Evolutionary conservation across 2,888 invertebrate genomes (phyloP), one percentile per base, ranked within the genome.

Genomic region (Coremacera marginata): DNA sequence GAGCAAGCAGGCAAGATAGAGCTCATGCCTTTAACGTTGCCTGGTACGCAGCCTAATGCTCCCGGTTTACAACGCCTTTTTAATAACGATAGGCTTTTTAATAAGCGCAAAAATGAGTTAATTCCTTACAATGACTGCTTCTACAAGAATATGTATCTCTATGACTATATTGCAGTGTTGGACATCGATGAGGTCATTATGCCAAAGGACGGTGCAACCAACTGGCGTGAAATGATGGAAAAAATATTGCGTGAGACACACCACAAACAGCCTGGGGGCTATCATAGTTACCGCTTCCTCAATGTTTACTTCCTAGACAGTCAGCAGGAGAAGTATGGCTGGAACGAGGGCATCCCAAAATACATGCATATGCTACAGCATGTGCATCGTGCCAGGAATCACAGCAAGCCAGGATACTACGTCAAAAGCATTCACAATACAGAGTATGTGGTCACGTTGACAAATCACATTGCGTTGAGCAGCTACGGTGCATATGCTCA

Each of bases 41-140:
- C 96, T 0, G 96, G 96, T 22, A 94, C 95, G 0, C 95, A 95
- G 86, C 96, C 96, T 0, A 96, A 96, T 88, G 92, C 94, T 49
- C 95, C 95, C 0, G 93, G 94, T 1, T 93, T 96, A 84, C 95
- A 95, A 86, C 95, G 95, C 88, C 92, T 95, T 90, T 97, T 95
- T 86, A 91, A 95, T 95, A 87, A 96, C 96, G 89, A 93, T 95
- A 52, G n/a, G n/a, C 96, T 95, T 85, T 94, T 96, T 90, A 97
- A 97, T 89, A 91, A 97, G 31, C 95, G 96, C n/a, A n/a, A n/a
- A 87, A 96, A 96, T 90, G 97, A 97, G 89, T 91, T 97, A 77
- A 95, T 97, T 82, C 96, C 97, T 7, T 97, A 97, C 91, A 97
- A 97, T 89, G 97, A 97, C 89, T 97, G 97, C 87, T 91, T 97